These are phyloP conservation scores for Calameuta idolon DNA, from an alignment of 2,888 invertebrate genomes.

Conservation along the genomic window DNA sequence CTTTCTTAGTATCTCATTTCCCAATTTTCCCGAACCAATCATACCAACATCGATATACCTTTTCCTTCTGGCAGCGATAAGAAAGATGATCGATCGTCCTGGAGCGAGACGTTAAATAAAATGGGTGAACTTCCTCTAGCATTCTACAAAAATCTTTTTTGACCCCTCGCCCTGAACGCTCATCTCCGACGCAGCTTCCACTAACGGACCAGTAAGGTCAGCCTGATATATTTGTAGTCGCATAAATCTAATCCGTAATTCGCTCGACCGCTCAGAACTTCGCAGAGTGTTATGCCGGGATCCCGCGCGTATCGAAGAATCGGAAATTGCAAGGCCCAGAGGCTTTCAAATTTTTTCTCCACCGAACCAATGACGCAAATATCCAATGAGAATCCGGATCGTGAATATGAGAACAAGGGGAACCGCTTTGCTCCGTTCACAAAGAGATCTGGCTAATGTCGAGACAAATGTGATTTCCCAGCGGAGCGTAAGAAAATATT, in stretches of 20 bases:
- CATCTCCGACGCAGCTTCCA: background rate
- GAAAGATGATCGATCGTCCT: background rate
- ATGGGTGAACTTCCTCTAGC: background rate
- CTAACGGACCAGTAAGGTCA: background rate
- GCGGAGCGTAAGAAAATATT: conserved; percentile 45
- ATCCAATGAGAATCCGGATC: background rate
- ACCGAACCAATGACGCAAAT: background rate
- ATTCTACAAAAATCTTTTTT: background rate
- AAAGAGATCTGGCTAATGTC: conserved; percentile 42
- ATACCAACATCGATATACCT: background rate
- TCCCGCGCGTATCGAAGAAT: background rate
- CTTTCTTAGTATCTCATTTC: background rate
- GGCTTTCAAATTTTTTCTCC: background rate
- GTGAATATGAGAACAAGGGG: background rate
- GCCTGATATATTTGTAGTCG: background rate
- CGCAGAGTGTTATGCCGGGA: background rate
- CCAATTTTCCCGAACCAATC: background rate
- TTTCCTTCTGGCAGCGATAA: background rate
- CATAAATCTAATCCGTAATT: background rate
- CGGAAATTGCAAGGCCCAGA: conserved; percentile 1
- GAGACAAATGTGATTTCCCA: conserved; percentile 53
- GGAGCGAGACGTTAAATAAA: background rate
- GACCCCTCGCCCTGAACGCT: background rate
- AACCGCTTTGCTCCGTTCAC: background rate
- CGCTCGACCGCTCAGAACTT: background rate